Base-by-base conservation (phyloP, 2,888 invertebrate species). In the Drosophila pegasa region DNA sequence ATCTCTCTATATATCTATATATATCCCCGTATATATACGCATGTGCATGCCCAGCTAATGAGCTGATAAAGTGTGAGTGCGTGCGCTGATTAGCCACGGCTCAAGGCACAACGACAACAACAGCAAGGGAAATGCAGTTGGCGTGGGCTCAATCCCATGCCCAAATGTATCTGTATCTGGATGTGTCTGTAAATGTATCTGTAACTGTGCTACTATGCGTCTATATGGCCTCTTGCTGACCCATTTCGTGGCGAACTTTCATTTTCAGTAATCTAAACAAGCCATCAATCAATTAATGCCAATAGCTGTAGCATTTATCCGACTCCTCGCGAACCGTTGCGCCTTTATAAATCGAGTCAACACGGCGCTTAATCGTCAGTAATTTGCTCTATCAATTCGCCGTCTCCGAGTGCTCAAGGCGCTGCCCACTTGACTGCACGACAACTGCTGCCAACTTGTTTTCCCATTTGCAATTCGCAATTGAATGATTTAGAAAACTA, bases 221-320 rank as follows among this genome's bases (percentile, higher is more conserved):
- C 33, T 47, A 43, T 58, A 29, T 55, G 62, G 61, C 56, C 47
- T 52, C 64, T 62, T 55, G 62, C 59, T 87, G 88, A 85, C 87
- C 88, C 71, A 85, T 82, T 83, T 83, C 52, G 54, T 48, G 41
- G 7, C 41, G 14, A 85, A 82, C 84, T 88, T 86, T 84, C 80
- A 67, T 88, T 83, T 80, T 84, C 80, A 71, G 38, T 72, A 77
- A 83, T 88, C 83, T 75, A 83, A 88, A 82, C 88, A 76, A 86
- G 79, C 73, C 75, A 85, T 85, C 85, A 88, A 88, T 85, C 87
- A 85, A 85, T 85, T 87, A 85, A 88, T 73, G 73, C 78, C 81
- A 84, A 69, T 80, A 71, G 68, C 60, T 64, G 61, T 66, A 62
- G 50, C 57, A 58, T 65, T 65, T 72, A 45, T 66, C 68, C 9